Evolutionary conservation across 2,797 vertebrate species (phyloP), one percentile per base, ranked within the genome.

Genomic region (Gymnodraco acuticeps): DNA sequence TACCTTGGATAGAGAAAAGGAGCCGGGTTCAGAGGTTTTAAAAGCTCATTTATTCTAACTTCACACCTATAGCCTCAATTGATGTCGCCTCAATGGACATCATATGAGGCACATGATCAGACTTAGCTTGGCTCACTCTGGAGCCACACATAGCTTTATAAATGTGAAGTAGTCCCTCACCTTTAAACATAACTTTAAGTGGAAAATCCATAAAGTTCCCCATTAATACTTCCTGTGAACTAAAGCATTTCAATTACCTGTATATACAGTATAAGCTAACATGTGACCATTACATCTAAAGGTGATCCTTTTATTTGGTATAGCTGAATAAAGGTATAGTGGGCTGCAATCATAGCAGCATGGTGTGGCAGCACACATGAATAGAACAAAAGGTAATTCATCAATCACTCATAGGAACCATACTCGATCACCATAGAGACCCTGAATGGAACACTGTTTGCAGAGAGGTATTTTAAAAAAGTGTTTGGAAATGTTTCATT

Each of bases 401-500:
- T 63, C 71, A 70, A 51, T 69, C 27, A 9, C 50, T 80, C 77
- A 50, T 5, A 72, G 63, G 69, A 83, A 67, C 51, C 63, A 58
- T 68, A 73, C 78, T 23, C 63, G 42, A 70, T 87, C 87, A 60
- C 82, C 70, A 74, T 48, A 79, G 84, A 81, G 72, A 91, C 73
- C 12, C 15, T 54, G 52, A 84, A 85, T 62, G 66, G 56, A 58
- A 64, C 20, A 19, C 27, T 61, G 58, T 69, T 64, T 20, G 45
- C 11, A 20, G 4, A 61, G 54, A 52, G 31, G 63, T 55, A 31
- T 78, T 75, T 81, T 2, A 7, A 55, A 10, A 19, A 73, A 54
- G 27, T 51, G 10, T 60, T 79, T 63, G 38, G 1, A 64, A 27
- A 38, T 38, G 33, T 54, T 75, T 55, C 64, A 69, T 9, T 58